Base-by-base conservation (phyloP, 2,797 vertebrate species). In the Tarsius wallacei region DNA sequence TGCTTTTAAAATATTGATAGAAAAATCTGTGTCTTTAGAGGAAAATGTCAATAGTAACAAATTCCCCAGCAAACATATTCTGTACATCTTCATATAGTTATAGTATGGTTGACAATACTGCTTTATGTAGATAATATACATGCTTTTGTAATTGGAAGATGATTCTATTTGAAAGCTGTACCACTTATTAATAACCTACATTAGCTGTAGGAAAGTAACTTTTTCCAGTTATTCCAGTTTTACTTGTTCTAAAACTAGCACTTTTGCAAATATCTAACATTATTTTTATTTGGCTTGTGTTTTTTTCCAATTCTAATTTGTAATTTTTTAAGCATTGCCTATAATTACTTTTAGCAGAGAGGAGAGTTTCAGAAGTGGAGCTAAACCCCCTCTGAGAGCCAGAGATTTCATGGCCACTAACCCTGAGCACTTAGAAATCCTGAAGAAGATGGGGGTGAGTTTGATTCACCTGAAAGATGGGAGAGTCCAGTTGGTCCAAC, bases 401-500 rank as follows among this genome's bases (percentile, higher is more conserved):
- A 99, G 99, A 98, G 99, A 99, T 98, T 99, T 99, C 98, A 99
- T 99, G 99, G 99, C 99, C 92, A 99, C 99, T 98, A 99, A 99
- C 98, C 99, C 99, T 33, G 99, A 99, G 98, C 99, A 99, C 98
- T 98, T 99, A 99, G 99, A 99, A 98, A 99, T 99, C 97, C 98
- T 99, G 98, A 99, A 99, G 98, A 99, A 99, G 98, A 99, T 99
- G 99, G 99, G 99, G 96, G 99, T 99, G 98, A 99, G 99, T 97
- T 99, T 99, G 96, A 99, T 99, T 97, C 99, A 99, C 97, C 99
- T 99, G 97, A 99, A 99, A 98, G 99, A 99, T 80, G 99, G 99
- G 96, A 98, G 99, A 97, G 99, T 99, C 91, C 99, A 99, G 90
- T 98, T 99, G 97, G 99, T 99, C n/a, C 99, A 99, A 98, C 99